Conservation (phyloP, 2,113 vertebrate genomes). For the Serilophus lunatus region DNA sequence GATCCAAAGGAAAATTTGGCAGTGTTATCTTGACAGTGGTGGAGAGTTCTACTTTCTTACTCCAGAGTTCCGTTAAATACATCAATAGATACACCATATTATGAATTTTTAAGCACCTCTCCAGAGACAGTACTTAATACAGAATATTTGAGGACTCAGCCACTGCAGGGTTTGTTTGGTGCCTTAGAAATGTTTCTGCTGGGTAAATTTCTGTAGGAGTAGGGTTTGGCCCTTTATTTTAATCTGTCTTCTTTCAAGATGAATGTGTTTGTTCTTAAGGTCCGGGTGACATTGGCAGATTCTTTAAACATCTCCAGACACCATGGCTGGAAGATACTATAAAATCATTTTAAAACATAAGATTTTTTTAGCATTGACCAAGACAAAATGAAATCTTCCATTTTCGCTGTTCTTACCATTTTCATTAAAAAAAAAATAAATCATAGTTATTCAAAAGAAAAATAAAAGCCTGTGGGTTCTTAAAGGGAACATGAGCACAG, state of each 20-base stretch:
- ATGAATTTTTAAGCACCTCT: conserved; percentile 69
- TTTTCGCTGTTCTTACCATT: neutral
- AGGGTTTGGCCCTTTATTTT: conserved; percentile 15
- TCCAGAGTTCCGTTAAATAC: conserved; percentile 64
- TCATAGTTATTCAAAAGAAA: neutral
- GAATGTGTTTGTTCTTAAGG: conserved; percentile 26
- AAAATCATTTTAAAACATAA: neutral
- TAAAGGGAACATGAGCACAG: neutral
- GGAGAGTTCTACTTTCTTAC: conserved; percentile 48
- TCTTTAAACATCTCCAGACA: neutral
- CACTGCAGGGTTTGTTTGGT: conserved; percentile 44
- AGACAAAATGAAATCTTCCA: neutral
- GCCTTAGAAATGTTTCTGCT: conserved; percentile 54
- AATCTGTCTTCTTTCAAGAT: conserved; percentile 40
- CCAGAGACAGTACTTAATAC: conserved; percentile 63
- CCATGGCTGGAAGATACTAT: neutral
- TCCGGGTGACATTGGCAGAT: neutral
- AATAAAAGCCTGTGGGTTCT: neutral
- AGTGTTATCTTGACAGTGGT: conserved; percentile 52
- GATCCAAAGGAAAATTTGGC: conserved; percentile 65
- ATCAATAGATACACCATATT: conserved; percentile 50
- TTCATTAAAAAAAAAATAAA: neutral
- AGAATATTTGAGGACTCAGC: conserved; percentile 63
- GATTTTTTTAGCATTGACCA: neutral
- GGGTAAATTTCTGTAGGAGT: conserved; percentile 30